Percentiles rank a stretch among this genome's conserved stretches.
Evolutionary conservation across 2,888 invertebrate genomes (phyloP).

Genomic region (Priocnemis perturbator): DNA sequence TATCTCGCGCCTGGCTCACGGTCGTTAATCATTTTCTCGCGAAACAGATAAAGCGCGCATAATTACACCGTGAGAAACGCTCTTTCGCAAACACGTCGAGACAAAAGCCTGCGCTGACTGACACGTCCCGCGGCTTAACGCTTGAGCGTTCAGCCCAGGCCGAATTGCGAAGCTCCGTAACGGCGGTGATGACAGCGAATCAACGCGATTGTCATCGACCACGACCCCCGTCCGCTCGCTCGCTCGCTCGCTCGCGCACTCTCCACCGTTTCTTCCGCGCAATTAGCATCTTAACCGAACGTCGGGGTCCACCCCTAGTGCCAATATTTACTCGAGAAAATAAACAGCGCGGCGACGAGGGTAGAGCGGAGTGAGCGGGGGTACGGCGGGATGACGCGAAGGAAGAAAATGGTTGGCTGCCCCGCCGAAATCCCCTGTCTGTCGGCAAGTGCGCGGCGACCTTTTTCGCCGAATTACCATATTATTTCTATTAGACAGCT

Average conservation of each 20-base stretch:
- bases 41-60: too few species aligned
- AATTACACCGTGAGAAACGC: constrained; percentile 5
- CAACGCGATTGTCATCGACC: constrained; percentile 4
- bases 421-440: background rate
- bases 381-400: background rate
- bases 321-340: constrained; percentile 56
- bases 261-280: constrained; percentile 47
- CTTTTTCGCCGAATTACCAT: constrained; percentile 65
- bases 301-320: constrained; percentile 39
- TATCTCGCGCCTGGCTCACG: background rate
- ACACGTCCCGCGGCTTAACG: too few species aligned
- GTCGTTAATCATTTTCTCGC: background rate
- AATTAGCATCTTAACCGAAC: constrained; percentile 55
- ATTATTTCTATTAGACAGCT: constrained; percentile 73
- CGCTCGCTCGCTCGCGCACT: constrained; percentile 23
- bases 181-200: too few species aligned
- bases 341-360: constrained; percentile 46
- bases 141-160: too few species aligned
- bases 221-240: background rate
- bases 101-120: background rate
- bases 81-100: constrained; percentile 5
- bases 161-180: too few species aligned
- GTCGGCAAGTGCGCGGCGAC: constrained; percentile 25
- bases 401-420: background rate
- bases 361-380: background rate